phyloP scores from a whole-genome alignment of 2,888 invertebrate species.

The Pterostichus madidus region DNA sequence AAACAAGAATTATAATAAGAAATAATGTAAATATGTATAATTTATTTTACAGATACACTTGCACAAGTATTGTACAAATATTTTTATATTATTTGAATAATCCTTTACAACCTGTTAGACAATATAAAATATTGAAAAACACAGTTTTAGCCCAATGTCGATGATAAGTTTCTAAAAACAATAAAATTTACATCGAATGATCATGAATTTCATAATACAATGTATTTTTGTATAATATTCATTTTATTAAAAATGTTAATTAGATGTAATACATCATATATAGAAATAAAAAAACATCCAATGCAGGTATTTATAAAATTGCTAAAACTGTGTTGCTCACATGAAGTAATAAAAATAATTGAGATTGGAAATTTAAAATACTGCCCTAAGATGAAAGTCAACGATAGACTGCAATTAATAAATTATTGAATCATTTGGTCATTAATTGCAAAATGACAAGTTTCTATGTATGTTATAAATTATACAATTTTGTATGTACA shows the following conservation, averaged over 20 bases:
- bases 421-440: constrained; percentile 33
- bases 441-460: constrained; percentile 29
- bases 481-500: constrained; percentile 27
- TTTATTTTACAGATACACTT: constrained; percentile 66
- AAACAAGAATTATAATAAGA: constrained; percentile 59
- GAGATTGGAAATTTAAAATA: constrained; percentile 57
- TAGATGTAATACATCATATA: constrained; percentile 11
- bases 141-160: constrained; percentile 56
- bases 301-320: constrained; percentile 10
- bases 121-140: constrained; percentile 62
- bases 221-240: constrained; percentile 28
- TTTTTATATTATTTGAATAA: constrained; percentile 64
- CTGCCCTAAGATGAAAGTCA: constrained; percentile 53
- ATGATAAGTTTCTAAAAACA: neutral
- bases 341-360: constrained; percentile 46
- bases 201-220: constrained; percentile 20
- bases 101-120: constrained; percentile 64
- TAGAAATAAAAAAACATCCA: constrained; percentile 14
- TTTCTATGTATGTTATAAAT: neutral
- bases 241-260: constrained; percentile 21
- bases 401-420: constrained; percentile 50
- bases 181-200: constrained; percentile 61
- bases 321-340: constrained; percentile 59
- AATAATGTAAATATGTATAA: constrained; percentile 66
- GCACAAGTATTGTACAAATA: constrained; percentile 67